Percentiles rank a stretch among this genome's conserved stretches.
Evolutionary conservation across 2,113 vertebrate species (phyloP).

Genomic region (Balaeniceps rex): DNA sequence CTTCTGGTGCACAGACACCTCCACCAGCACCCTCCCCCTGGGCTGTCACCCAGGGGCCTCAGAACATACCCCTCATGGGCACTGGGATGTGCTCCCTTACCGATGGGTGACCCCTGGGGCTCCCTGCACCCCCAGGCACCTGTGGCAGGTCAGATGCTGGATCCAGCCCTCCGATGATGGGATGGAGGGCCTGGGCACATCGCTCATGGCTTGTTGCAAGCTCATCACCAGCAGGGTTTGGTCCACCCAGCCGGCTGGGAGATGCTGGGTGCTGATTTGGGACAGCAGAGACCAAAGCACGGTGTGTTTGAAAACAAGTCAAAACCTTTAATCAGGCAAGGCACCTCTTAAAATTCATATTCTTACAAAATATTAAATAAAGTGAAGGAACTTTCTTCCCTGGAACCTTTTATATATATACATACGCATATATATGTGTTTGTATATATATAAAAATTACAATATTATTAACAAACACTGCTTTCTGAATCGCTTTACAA

Average conservation of each 20-base stretch:
- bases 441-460: background rate
- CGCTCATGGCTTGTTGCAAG: background rate
- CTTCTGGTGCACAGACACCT: background rate
- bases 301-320: background rate
- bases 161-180: accelerated
- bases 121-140: background rate
- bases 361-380: conserved; percentile 47
- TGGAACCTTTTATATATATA: background rate
- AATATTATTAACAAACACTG: background rate
- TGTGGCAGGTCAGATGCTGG: accelerated
- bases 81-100: background rate
- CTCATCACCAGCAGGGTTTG: background rate
- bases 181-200: background rate
- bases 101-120: accelerated
- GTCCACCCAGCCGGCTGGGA: background rate
- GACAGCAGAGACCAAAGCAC: background rate
- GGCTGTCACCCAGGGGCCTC: accelerated
- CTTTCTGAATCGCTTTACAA: background rate
- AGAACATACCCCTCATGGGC: accelerated
- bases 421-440: too few relatives aligned
- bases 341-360: background rate
- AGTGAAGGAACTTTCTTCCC: background rate
- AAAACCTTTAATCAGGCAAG: background rate
- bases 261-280: background rate
- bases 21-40: background rate